Evolutionary conservation across 2,888 invertebrate genomes (phyloP).

Genomic region (Ditylenchus weischeri): DNA sequence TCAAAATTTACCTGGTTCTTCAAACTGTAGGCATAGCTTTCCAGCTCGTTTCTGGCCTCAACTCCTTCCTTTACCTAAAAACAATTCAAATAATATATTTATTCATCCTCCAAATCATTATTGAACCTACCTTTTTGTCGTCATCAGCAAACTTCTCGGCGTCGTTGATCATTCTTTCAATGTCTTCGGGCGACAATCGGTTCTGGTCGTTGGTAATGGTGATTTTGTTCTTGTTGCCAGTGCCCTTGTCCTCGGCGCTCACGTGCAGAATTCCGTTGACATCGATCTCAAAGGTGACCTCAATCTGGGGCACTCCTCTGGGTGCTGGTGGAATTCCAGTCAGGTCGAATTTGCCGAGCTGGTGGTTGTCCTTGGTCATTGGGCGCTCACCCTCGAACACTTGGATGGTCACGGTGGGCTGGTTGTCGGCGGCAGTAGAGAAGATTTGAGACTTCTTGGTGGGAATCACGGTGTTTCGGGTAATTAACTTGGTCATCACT

Average conservation of each 20-base stretch:
- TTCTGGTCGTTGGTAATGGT: conserved; percentile 98
- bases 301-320: conserved; percentile 61
- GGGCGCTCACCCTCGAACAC: conserved; percentile 98
- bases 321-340: conserved; percentile 64
- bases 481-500: conserved; percentile 97
- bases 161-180: conserved; percentile 97
- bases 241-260: conserved; percentile 97
- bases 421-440: conserved; percentile 97
- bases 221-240: conserved; percentile 96
- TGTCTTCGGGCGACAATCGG: conserved; percentile 91
- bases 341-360: conserved; percentile 90
- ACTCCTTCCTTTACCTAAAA: conserved; percentile 66
- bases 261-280: conserved; percentile 67
- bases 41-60: conserved; percentile 91
- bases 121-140: conserved; percentile 74
- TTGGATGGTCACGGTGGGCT: conserved; percentile 96
- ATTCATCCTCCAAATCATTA: not conserved
- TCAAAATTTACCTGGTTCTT: conserved; percentile 69
- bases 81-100: not conserved
- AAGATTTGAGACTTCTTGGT: conserved; percentile 99
- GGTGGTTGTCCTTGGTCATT: conserved; percentile 99
- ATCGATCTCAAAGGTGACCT: conserved; percentile 59
- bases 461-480: conserved; percentile 95
- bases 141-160: conserved; percentile 98
- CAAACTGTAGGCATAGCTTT: conserved; percentile 92